Percentiles rank a stretch among this genome's conserved stretches.
Conservation (phyloP, 2,113 vertebrate genomes). For the Oostethus manadensis region DNA sequence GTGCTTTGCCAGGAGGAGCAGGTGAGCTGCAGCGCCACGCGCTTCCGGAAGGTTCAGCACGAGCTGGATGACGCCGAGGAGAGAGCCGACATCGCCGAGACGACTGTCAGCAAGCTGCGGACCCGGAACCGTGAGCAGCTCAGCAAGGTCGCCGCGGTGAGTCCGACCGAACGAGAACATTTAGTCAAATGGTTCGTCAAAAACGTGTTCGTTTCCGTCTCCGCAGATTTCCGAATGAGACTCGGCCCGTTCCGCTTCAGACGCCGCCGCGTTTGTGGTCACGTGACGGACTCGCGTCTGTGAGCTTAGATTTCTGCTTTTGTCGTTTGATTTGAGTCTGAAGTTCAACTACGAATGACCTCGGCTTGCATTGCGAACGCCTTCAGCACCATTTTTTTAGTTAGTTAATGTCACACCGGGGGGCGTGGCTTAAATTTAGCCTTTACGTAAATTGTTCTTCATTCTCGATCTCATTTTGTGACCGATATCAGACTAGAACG, state of each 20-base stretch:
- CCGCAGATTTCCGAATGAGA: slow-evolving; percentile 48
- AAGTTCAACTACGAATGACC: no score
- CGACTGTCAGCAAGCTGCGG: slow-evolving; percentile 83
- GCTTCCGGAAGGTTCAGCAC: slow-evolving; percentile 84
- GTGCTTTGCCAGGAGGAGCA: slow-evolving; percentile 85
- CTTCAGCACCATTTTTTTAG: no score
- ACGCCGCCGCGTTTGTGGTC: background rate
- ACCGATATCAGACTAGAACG: no score
- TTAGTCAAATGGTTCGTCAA: no score
- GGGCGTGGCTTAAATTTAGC: no score
- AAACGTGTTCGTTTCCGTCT: background rate
- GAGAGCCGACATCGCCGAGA: slow-evolving; percentile 83
- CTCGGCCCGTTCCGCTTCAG: background rate
- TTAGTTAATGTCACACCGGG: no score
- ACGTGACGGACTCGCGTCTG: background rate
- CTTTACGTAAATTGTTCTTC: no score
- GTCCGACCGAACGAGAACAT: background rate
- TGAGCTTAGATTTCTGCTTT: background rate
- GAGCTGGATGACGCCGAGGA: slow-evolving; percentile 87
- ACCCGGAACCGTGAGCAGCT: slow-evolving; percentile 75
- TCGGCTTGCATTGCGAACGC: no score
- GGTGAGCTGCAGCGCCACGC: slow-evolving; percentile 77
- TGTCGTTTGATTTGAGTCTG: no score
- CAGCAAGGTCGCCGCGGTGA: slow-evolving; percentile 70
- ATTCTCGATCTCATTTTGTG: no score